Evolutionary conservation across 2,888 invertebrate genomes (phyloP).

Genomic region (Microplitis manilae): DNA sequence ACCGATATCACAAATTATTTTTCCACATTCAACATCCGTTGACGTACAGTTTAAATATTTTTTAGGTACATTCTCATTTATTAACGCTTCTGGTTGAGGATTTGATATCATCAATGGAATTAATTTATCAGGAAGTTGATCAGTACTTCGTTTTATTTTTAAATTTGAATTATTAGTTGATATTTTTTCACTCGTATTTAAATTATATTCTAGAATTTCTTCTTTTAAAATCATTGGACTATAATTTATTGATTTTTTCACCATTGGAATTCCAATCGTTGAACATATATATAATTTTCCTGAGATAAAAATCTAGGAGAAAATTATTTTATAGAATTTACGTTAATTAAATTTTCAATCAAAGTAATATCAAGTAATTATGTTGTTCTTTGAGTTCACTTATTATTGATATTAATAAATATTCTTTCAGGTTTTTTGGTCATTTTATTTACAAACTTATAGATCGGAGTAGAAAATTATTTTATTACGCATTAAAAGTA

Average conservation of each 20-base stretch:
- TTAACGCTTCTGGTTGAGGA: slow-evolving; percentile 5
- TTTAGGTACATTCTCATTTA: slow-evolving; percentile 27
- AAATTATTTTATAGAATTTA: not conserved
- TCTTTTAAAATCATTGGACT: slow-evolving; percentile 12
- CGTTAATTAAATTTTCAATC: too few relatives aligned
- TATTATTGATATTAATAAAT: too few relatives aligned
- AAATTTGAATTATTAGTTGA: not conserved
- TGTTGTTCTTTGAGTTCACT: too few relatives aligned
- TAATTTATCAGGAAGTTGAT: slow-evolving; percentile 15
- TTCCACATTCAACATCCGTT: slow-evolving; percentile 49
- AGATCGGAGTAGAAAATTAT: too few relatives aligned
- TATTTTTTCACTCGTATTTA: slow-evolving; percentile 26
- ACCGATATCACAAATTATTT: slow-evolving; percentile 53
- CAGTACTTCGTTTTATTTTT: slow-evolving; percentile 34
- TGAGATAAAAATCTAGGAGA: slow-evolving; percentile 7
- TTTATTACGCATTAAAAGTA: too few relatives aligned
- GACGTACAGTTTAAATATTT: slow-evolving; percentile 58
- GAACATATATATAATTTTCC: slow-evolving; percentile 7
- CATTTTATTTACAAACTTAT: too few relatives aligned
- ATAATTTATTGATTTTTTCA: not conserved
- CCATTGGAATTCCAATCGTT: not conserved
- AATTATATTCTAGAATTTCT: slow-evolving; percentile 1
- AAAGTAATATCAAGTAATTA: too few relatives aligned
- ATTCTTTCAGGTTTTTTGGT: too few relatives aligned
- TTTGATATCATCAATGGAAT: not conserved